These are phyloP conservation scores for Leucania comma DNA, from an alignment of 2,888 invertebrate species.

Conservation along the genomic window DNA sequence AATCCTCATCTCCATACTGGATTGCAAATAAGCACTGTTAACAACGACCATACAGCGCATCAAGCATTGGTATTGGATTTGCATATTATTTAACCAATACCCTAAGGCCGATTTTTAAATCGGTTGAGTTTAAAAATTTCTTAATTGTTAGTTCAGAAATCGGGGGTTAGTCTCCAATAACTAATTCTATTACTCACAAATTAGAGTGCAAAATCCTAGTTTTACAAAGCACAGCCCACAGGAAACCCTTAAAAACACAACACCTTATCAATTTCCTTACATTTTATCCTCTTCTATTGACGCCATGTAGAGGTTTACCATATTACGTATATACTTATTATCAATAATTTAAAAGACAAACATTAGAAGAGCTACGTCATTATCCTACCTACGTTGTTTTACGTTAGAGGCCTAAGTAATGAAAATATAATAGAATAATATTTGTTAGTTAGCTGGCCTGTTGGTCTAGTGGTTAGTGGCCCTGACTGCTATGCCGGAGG, in stretches of 20 bases:
- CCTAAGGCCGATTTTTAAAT: no score
- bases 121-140: not conserved
- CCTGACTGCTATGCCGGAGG: no score
- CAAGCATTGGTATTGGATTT: no score
- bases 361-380: no score
- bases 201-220: not conserved
- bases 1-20: slow-evolving; percentile 37
- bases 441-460: no score
- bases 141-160: not conserved
- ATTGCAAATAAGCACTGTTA: slow-evolving; percentile 10
- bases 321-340: not conserved
- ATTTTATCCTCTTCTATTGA: not conserved
- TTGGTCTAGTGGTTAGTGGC: no score
- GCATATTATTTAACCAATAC: no score
- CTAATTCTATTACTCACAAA: no score
- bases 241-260: not conserved
- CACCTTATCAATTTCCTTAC: not conserved
- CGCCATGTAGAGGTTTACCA: no score
- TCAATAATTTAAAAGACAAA: not conserved
- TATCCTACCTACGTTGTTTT: no score
- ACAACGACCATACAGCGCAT: not conserved
- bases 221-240: not conserved
- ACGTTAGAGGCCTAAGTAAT: no score
- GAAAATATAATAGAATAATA: no score
- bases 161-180: not conserved